Percentiles rank a stretch among this genome's conserved stretches.
These are phyloP conservation scores for Luffia ferchaultella DNA, from an alignment of 2,888 invertebrate species.

Conservation along the genomic window DNA sequence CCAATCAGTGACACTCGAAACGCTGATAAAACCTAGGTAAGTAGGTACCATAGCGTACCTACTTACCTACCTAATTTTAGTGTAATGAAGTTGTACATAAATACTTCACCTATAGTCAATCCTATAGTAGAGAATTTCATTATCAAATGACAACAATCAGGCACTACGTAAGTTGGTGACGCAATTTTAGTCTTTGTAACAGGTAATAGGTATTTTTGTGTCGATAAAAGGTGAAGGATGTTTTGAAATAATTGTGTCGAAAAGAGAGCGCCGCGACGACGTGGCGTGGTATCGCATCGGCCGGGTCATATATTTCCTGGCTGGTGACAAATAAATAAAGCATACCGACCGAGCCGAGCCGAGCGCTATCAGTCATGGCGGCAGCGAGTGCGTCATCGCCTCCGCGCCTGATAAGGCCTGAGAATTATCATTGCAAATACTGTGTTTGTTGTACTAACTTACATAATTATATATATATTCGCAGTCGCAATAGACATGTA, in stretches of 20 bases:
- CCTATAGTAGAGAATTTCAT: no score
- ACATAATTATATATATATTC: not conserved
- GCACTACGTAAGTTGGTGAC: no score
- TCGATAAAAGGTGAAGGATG: not conserved
- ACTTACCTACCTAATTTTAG: no score
- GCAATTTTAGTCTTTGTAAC: no score
- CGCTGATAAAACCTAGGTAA: no score
- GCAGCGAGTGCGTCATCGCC: constrained; percentile 58
- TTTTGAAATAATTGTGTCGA: not conserved
- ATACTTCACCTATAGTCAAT: no score
- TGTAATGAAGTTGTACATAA: no score
- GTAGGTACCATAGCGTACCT: no score
- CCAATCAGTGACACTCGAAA: no score
- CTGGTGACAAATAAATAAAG: not conserved
- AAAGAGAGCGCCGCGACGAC: not conserved
- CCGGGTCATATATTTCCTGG: not conserved
- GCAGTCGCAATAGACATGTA: constrained; percentile 34
- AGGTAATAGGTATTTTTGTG: no score
- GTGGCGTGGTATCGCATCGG: not conserved
- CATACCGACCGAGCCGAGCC: no score
- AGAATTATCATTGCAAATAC: constrained; percentile 64
- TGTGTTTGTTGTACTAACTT: constrained; percentile 26
- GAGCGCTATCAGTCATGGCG: constrained; percentile 22
- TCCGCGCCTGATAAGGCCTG: constrained; percentile 54
- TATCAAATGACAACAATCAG: no score